A percentile compares a stretch with the other conserved stretches of the same genome.
Evolutionary conservation across 2,113 vertebrate species (phyloP).

Genomic region (Talpa occidentalis): DNA sequence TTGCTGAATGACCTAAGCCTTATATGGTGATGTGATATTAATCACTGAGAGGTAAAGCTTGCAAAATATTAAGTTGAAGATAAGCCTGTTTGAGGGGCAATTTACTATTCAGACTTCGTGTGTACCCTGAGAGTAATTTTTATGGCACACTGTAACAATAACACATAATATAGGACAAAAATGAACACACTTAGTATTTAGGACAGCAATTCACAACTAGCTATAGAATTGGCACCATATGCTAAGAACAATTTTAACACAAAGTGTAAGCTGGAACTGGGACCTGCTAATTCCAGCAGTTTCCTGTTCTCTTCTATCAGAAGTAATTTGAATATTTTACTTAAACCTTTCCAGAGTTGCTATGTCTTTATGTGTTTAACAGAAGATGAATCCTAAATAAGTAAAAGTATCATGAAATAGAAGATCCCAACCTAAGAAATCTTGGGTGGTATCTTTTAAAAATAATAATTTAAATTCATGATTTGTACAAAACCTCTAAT

Average conservation of each 20-base stretch:
- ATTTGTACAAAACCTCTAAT: background rate
- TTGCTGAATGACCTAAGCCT: constrained; percentile 69
- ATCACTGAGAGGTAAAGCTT: constrained; percentile 76
- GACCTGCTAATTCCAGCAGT: constrained; percentile 63
- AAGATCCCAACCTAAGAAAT: background rate
- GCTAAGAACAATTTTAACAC: constrained; percentile 66
- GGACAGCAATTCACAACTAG: constrained; percentile 69
- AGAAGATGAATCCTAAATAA: background rate
- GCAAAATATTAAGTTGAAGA: constrained; percentile 79
- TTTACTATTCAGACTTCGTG: constrained; percentile 81
- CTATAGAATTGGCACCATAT: constrained; percentile 50
- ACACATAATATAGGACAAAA: constrained; percentile 78
- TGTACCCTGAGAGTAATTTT: constrained; percentile 81
- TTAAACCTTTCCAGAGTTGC: constrained; percentile 56
- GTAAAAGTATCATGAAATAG: background rate
- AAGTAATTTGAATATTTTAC: constrained; percentile 58
- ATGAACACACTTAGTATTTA: constrained; percentile 78
- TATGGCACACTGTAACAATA: constrained; percentile 83
- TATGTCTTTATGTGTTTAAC: background rate
- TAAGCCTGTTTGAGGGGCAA: constrained; percentile 77
- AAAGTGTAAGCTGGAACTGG: background rate
- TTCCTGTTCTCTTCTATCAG: constrained; percentile 45
- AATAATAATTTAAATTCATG: background rate
- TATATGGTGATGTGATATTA: constrained; percentile 76
- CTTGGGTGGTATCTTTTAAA: background rate